Evolutionary conservation across 2,113 vertebrate species (phyloP).

Genomic region (Sebastes schlegelii): DNA sequence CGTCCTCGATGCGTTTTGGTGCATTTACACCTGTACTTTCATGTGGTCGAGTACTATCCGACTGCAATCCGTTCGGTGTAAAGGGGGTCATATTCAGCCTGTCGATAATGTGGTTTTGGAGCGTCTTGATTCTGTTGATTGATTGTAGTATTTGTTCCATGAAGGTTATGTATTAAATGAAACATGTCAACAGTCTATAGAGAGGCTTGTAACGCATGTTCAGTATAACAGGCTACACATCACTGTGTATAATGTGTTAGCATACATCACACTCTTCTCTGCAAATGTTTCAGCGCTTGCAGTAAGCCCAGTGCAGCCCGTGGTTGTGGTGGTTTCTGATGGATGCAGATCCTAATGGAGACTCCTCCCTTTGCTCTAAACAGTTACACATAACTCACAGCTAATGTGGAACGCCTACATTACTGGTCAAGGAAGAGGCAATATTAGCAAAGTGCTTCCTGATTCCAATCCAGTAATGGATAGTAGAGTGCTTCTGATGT

Average conservation of each 20-base stretch:
- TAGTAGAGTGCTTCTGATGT: constrained; percentile 14
- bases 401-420: neutral
- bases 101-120: neutral
- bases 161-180: neutral
- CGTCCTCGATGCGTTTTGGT: too few relatives aligned
- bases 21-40: neutral
- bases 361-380: neutral
- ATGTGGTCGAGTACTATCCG: neutral
- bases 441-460: constrained; percentile 33
- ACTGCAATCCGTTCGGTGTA: neutral
- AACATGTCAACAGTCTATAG: neutral
- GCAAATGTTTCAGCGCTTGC: neutral
- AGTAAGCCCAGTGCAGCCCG: neutral
- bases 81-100: neutral
- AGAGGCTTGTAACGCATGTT: neutral
- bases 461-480: constrained; percentile 1
- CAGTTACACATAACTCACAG: neutral
- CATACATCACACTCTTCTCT: neutral
- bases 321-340: neutral
- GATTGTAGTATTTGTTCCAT: neutral
- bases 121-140: neutral
- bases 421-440: neutral
- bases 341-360: constrained; percentile 8
- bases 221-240: neutral
- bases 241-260: neutral